Conservation (phyloP, 2,888 invertebrate genomes). For the Cylloceria caligata region DNA sequence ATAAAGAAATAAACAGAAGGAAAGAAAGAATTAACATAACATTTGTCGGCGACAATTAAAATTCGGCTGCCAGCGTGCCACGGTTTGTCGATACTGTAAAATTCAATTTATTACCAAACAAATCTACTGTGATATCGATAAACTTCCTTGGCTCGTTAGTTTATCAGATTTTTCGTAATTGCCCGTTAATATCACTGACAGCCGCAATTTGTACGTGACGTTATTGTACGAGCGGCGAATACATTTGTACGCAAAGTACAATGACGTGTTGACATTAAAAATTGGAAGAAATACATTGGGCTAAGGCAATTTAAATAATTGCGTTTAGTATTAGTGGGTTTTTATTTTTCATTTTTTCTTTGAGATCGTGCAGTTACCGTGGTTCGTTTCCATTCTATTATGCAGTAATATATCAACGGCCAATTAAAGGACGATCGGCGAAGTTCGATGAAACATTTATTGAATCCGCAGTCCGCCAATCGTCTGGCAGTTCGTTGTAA, state of each 20-base stretch:
- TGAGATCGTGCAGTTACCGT: conserved; percentile 74
- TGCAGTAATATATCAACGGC: conserved; percentile 37
- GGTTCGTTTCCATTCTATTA: conserved; percentile 58
- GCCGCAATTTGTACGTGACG: conserved; percentile 43
- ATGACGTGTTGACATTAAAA: conserved; percentile 63
- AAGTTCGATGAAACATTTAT: conserved; percentile 63
- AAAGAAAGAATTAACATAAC: conserved; percentile 32
- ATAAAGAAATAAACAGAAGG: conserved; percentile 19
- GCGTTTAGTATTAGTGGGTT: conserved; percentile 75
- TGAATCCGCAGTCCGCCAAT: conserved; percentile 66
- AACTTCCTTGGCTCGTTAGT: conserved; percentile 14
- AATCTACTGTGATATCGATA: conserved; percentile 37
- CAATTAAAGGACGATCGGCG: conserved; percentile 62
- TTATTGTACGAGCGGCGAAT: conserved; percentile 61
- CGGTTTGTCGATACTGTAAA: conserved; percentile 3
- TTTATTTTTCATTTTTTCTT: conserved; percentile 49
- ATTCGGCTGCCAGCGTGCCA: conserved; percentile 7
- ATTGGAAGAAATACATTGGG: conserved; percentile 61
- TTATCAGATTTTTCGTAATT: conserved; percentile 19
- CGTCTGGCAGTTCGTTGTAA: conserved; percentile 67
- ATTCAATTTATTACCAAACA: conserved; percentile 36
- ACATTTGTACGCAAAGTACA: conserved; percentile 46
- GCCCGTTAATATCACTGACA: conserved; percentile 38
- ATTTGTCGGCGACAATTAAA: conserved; percentile 44
- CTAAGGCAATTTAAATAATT: conserved; percentile 73